Evolutionary conservation across 2,113 vertebrate genomes (phyloP).

Genomic region (Phrynosoma blainvillii): DNA sequence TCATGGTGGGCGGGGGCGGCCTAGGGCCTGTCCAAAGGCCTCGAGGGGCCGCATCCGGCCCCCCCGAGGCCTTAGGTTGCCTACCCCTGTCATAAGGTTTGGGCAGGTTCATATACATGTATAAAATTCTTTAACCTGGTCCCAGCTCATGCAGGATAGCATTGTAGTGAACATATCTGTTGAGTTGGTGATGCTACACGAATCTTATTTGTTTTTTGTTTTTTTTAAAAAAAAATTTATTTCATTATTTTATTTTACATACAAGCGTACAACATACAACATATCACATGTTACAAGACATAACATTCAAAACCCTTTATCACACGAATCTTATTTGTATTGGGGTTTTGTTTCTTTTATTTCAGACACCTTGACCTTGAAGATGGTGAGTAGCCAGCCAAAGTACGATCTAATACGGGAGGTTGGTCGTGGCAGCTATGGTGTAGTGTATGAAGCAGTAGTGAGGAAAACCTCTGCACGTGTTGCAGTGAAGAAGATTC

Average conservation of each 20-base stretch:
- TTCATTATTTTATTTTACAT: no score
- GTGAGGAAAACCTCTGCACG: slow-evolving; percentile 89
- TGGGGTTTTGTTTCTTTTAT: slow-evolving; percentile 62
- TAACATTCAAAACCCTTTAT: no score
- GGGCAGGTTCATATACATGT: background rate
- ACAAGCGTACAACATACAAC: no score
- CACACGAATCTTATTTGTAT: slow-evolving; percentile 48
- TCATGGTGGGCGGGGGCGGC: no score
- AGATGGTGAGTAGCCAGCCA: slow-evolving; percentile 99
- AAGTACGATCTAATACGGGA: slow-evolving; percentile 99
- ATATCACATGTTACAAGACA: no score
- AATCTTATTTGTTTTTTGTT: slow-evolving; percentile 64
- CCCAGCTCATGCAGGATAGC: background rate
- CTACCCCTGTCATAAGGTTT: background rate
- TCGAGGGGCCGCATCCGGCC: no score
- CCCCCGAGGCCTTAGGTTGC: no score
- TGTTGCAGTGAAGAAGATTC: slow-evolving; percentile 97
- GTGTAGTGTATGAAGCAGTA: slow-evolving; percentile 97
- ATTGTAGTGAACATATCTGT: background rate
- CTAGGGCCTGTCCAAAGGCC: no score
- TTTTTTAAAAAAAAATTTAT: no score
- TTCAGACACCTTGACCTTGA: slow-evolving; percentile 82
- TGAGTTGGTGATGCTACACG: background rate
- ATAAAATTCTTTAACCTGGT: background rate
- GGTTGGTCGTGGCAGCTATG: slow-evolving; percentile 97